Evolutionary conservation across 2,888 invertebrate species (phyloP).

Genomic region (Drosophila anomalipes): DNA sequence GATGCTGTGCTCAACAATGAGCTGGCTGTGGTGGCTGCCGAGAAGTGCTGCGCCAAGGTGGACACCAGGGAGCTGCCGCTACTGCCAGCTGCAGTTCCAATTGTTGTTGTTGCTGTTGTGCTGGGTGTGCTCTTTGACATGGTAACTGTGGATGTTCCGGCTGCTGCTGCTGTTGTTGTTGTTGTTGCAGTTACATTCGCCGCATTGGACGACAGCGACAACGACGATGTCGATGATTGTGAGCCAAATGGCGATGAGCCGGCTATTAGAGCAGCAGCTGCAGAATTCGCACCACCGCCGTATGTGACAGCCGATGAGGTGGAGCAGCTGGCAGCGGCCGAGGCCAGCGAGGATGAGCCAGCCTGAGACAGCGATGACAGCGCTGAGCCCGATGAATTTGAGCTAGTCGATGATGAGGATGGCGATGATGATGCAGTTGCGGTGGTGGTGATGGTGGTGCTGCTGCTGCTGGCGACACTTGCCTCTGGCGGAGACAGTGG

Average conservation of each 20-base stretch:
- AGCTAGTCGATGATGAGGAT: constrained; percentile 70
- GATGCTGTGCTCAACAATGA: constrained; percentile 61
- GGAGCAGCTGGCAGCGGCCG: constrained; percentile 63
- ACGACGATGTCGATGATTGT: constrained; percentile 73
- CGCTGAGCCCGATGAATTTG: constrained; percentile 69
- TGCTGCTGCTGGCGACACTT: constrained; percentile 25
- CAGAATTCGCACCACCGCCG: constrained; percentile 65
- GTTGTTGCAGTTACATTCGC: constrained; percentile 35
- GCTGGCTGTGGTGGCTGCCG: constrained; percentile 78
- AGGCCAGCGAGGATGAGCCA: constrained; percentile 67
- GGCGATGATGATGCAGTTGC: constrained; percentile 64
- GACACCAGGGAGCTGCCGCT: constrained; percentile 70
- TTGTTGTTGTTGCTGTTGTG: constrained; percentile 25
- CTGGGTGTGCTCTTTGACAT: constrained; percentile 5
- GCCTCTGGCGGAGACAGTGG: constrained; percentile 76
- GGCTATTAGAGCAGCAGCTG: constrained; percentile 71
- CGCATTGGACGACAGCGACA: constrained; percentile 54
- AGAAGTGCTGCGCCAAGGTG: constrained; percentile 82
- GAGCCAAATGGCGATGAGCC: constrained; percentile 74
- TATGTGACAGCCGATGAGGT: constrained; percentile 69
- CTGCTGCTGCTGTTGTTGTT: constrained; percentile 20
- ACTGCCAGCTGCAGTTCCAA: constrained; percentile 10
- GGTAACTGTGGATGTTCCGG: neutral
- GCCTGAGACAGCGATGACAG: constrained; percentile 72
- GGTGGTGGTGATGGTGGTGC: constrained; percentile 28